Evolutionary conservation across 2,113 vertebrate species (phyloP).

Genomic region (Microtus oregoni): DNA sequence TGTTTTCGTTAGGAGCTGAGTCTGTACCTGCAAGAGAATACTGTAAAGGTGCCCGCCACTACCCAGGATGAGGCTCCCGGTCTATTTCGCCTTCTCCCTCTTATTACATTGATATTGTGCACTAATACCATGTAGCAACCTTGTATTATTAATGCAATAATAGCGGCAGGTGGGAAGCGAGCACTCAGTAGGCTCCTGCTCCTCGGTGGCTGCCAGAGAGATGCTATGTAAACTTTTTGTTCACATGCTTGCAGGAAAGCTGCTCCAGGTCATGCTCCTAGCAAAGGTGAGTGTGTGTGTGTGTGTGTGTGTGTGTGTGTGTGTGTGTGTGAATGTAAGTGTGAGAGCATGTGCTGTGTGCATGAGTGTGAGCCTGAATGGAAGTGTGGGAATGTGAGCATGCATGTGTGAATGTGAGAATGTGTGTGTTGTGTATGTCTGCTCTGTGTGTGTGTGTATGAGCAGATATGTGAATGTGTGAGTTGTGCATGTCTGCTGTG

Average conservation of each 20-base stretch:
- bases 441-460: too few species aligned
- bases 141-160: too few species aligned
- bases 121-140: background rate
- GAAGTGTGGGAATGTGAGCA: background rate
- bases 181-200: background rate
- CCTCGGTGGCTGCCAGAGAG: background rate
- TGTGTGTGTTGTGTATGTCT: background rate
- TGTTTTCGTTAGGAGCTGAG: background rate
- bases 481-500: too few species aligned
- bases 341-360: background rate
- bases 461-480: too few species aligned
- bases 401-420: background rate
- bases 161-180: background rate
- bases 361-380: background rate
- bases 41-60: background rate
- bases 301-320: background rate
- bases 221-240: background rate
- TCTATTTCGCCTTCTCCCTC: background rate
- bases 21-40: background rate
- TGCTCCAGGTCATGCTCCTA: background rate
- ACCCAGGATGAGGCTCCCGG: background rate
- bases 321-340: background rate
- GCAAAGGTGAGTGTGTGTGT: background rate
- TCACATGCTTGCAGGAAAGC: background rate
- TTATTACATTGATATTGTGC: background rate